Base-by-base conservation (phyloP, 2,797 vertebrate species). In the Rhinoraja longicauda region DNA sequence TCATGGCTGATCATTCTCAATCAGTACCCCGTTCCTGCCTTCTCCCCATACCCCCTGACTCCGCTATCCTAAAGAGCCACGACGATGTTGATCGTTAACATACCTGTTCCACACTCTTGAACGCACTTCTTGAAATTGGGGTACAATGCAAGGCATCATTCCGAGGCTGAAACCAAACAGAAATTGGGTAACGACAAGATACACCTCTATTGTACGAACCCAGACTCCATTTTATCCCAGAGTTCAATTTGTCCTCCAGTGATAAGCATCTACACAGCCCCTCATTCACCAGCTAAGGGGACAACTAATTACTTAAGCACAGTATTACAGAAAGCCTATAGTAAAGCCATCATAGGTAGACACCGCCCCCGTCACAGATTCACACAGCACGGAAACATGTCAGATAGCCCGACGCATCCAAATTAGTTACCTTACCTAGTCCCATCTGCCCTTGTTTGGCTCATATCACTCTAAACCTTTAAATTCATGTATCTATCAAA, bases 51-150 rank as follows among this genome's bases (percentile, higher is more conserved):
- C 45, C 45, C 45, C 45, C 45, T 45, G 45, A 2, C 45, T 45
- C 45, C 0, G 45, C 45, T 2, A 45, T 45, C 2, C 45, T 45
- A 45, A 45, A 45, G 45, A 45, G 45, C 45, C n/a, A n/a, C 6
- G 62, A 64, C 62, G 36, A 21, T 77, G 6, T 9, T 45, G 7
- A 26, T 82, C 19, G 36, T 21, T 3, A 29, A 84, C 81, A 5
- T 29, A 84, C 81, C 53, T n/a, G 53, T 84, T 62, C 81, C 53
- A 84, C 81, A 62, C 84, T 84, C 81, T n/a, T 84, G 26, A 24
- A n/a, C 24, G 1, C 84, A 62, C 10, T 84, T 13, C 26, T 59
- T 26, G 12, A 84, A 4, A 84, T 13, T 21, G 53, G 57, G 4
- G 0, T n/a, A 59, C 10, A 5, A 5, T 17, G 53, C 53, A 62